Evolutionary conservation across 2,113 vertebrate genomes (phyloP).

Genomic region (Ramphastos sulfuratus): DNA sequence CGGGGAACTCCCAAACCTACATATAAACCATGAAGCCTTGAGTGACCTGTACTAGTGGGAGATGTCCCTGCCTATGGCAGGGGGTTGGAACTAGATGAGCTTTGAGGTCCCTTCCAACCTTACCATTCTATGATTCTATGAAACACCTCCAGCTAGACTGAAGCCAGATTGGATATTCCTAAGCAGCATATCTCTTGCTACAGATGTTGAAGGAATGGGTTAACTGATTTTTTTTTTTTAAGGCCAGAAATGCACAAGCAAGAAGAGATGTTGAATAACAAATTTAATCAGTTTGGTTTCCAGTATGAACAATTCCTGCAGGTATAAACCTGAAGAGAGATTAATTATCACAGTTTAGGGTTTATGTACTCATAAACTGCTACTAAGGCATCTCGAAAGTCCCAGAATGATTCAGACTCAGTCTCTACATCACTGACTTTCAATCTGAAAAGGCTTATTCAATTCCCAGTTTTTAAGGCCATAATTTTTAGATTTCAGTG

Average conservation of each 20-base stretch:
- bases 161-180: not conserved
- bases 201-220: not conserved
- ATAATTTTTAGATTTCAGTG: not conserved
- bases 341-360: conserved; percentile 15
- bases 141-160: too few relatives aligned
- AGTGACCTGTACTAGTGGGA: too few relatives aligned
- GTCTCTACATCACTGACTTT: not conserved
- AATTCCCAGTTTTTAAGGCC: not conserved
- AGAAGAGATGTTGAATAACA: not conserved
- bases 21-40: too few relatives aligned
- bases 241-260: not conserved
- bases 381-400: not conserved
- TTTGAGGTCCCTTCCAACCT: too few relatives aligned
- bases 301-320: conserved; percentile 7
- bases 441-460: not conserved
- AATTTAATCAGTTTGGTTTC: conserved; percentile 27
- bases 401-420: not conserved
- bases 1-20: too few relatives aligned
- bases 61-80: too few relatives aligned
- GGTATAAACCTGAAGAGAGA: conserved; percentile 26
- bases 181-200: not conserved
- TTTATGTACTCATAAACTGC: conserved; percentile 6
- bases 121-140: too few relatives aligned
- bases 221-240: not conserved
- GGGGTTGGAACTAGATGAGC: too few relatives aligned